phyloP scores from a whole-genome alignment of 2,888 invertebrate genomes.

The Cheilosia soror region DNA sequence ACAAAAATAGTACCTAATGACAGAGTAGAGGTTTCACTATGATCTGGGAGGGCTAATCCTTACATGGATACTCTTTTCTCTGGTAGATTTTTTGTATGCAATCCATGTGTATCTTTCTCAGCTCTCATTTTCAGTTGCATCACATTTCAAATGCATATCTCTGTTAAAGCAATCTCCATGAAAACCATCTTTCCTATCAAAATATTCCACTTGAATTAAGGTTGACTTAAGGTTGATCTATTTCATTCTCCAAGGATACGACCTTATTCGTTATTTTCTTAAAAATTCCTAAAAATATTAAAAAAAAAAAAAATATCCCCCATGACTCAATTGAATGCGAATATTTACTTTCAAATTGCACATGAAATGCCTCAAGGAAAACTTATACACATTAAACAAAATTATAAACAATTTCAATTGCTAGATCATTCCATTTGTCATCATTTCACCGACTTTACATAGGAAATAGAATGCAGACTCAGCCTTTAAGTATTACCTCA shows the following conservation, averaged over 20 bases:
- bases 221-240: too few relatives aligned
- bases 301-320: background rate
- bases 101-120: too few relatives aligned
- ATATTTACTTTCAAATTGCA: background rate
- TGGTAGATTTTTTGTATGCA: too few relatives aligned
- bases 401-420: conserved; percentile 40
- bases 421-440: conserved; percentile 58
- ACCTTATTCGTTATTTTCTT: background rate
- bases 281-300: background rate
- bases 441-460: conserved; percentile 26
- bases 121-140: too few relatives aligned
- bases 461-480: conserved; percentile 36
- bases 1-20: too few relatives aligned
- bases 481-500: conserved; percentile 12
- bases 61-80: too few relatives aligned
- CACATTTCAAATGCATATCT: too few relatives aligned
- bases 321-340: conserved; percentile 9
- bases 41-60: too few relatives aligned
- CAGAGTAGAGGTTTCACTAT: too few relatives aligned
- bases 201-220: too few relatives aligned
- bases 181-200: too few relatives aligned
- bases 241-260: background rate
- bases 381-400: background rate
- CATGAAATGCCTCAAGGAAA: background rate
- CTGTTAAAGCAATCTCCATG: too few relatives aligned